These are phyloP conservation scores for Oncorhynchus clarkii DNA, from an alignment of 2,113 vertebrate species.

Conservation along the genomic window DNA sequence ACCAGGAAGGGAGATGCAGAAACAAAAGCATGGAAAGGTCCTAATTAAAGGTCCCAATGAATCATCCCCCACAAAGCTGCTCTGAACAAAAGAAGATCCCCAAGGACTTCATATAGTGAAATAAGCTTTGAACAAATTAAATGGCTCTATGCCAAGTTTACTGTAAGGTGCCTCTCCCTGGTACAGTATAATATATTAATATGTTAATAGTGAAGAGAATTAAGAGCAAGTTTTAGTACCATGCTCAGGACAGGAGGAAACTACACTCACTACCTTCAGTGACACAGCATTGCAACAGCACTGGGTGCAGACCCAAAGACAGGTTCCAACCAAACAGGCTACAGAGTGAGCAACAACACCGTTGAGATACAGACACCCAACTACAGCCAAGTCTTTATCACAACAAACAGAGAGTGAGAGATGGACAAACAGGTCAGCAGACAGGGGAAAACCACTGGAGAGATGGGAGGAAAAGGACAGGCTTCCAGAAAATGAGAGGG, in stretches of 20 bases:
- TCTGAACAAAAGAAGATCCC: background rate
- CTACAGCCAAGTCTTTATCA: background rate
- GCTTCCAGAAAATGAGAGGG: background rate
- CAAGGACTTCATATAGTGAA: background rate
- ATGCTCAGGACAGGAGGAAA: background rate
- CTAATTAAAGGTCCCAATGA: background rate
- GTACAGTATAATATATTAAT: background rate
- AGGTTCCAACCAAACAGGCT: background rate
- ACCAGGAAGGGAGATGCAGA: slow-evolving; percentile 3
- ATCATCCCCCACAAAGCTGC: background rate
- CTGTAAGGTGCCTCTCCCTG: background rate
- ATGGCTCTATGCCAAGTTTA: background rate
- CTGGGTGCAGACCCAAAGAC: background rate
- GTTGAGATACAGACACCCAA: background rate
- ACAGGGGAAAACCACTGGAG: background rate
- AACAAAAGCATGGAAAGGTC: background rate
- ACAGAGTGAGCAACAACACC: background rate
- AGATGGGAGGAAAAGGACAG: background rate
- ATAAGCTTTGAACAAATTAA: background rate
- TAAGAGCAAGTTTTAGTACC: background rate
- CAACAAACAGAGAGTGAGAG: background rate
- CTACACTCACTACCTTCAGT: background rate
- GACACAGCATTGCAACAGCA: background rate
- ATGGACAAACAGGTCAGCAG: background rate
- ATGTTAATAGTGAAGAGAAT: background rate